Conservation (phyloP, 2,888 invertebrate species). For the Lasioglossum vierecki region DNA sequence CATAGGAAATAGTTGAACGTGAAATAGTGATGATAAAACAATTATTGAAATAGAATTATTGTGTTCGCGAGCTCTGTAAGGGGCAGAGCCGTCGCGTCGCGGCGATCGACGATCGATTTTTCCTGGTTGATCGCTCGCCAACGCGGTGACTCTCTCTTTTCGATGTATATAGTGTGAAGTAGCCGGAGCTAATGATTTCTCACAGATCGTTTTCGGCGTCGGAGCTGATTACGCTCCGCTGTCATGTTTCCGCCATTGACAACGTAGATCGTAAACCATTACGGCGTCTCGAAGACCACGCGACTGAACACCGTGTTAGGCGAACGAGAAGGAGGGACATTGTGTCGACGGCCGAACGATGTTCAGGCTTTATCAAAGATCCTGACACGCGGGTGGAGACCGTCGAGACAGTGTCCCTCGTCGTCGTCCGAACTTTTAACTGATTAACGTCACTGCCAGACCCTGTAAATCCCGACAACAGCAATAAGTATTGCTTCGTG, state of each 20-base stretch:
- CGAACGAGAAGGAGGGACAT: slow-evolving; percentile 16
- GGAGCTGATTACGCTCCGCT: no score
- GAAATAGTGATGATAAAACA: slow-evolving; percentile 75
- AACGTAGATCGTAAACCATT: not conserved
- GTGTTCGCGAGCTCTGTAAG: slow-evolving; percentile 78
- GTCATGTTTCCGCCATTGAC: not conserved
- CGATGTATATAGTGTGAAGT: slow-evolving; percentile 74
- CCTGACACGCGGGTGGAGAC: no score
- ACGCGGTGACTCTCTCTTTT: slow-evolving; percentile 52
- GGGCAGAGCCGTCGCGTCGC: slow-evolving; percentile 33
- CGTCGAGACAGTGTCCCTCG: slow-evolving; percentile 18
- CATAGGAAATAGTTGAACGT: slow-evolving; percentile 78
- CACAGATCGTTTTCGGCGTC: slow-evolving; percentile 8
- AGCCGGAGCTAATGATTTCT: slow-evolving; percentile 63
- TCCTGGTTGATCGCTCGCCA: slow-evolving; percentile 33
- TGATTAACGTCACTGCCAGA: slow-evolving; percentile 50
- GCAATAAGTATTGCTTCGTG: slow-evolving; percentile 12
- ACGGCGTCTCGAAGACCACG: not conserved
- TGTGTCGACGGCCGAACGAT: slow-evolving; percentile 1
- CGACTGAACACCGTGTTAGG: not conserved
- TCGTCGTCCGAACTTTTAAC: slow-evolving; percentile 17
- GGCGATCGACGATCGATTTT: slow-evolving; percentile 37
- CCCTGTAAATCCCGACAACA: slow-evolving; percentile 2
- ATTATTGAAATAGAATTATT: slow-evolving; percentile 78
- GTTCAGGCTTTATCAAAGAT: no score